phyloP scores from a whole-genome alignment of 2,888 invertebrate genomes.

The Heliconius cydno region DNA sequence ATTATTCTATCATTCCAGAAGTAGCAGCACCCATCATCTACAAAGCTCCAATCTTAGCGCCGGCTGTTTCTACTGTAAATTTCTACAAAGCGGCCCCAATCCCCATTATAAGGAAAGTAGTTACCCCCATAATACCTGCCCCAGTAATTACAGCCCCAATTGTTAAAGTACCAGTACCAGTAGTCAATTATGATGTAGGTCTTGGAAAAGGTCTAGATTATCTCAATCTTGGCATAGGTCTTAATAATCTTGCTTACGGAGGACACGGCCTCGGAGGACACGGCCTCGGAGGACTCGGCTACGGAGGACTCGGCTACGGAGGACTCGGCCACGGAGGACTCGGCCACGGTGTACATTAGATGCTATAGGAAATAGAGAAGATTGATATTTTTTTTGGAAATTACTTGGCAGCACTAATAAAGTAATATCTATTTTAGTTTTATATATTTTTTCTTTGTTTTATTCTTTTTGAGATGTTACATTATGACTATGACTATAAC shows the following conservation, averaged over 20 bases:
- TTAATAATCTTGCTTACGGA: constrained; percentile 9
- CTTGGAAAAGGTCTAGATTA: constrained; percentile 44
- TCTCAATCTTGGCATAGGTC: constrained; percentile 18
- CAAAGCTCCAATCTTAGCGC: constrained; percentile 56
- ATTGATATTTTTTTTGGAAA: neutral
- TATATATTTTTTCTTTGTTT: neutral
- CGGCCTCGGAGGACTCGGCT: constrained; percentile 4
- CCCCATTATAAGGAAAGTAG: constrained; percentile 62
- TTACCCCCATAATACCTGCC: constrained; percentile 48
- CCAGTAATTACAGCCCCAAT: constrained; percentile 61
- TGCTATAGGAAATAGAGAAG: neutral
- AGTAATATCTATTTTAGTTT: constrained; percentile 25
- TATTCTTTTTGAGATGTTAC: neutral
- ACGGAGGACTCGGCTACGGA: constrained; percentile 5
- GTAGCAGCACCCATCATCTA: constrained; percentile 48
- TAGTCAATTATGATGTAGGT: constrained; percentile 44
- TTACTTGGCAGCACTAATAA: constrained; percentile 50
- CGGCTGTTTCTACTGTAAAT: constrained; percentile 69
- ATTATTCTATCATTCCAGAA: constrained; percentile 40
- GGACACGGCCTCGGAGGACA: constrained; percentile 4
- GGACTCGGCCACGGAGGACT: constrained; percentile 2
- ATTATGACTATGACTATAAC: too few species aligned
- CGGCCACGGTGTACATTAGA: constrained; percentile 8
- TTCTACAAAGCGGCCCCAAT: constrained; percentile 69
- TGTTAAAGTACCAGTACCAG: constrained; percentile 53